phyloP scores from a whole-genome alignment of 2,888 invertebrate genomes.

The Harpalus rufipes region DNA sequence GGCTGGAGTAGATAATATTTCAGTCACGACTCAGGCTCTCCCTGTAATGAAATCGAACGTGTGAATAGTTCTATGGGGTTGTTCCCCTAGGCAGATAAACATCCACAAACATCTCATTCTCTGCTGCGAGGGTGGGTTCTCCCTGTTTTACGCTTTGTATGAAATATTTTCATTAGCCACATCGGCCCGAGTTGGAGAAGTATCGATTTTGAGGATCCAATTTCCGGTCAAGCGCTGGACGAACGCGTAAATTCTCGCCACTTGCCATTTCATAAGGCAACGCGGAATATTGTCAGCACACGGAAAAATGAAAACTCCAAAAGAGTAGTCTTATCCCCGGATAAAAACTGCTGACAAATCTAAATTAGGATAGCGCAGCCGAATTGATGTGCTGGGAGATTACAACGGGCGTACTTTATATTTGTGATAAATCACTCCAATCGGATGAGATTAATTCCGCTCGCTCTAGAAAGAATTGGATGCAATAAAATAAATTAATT shows the following conservation, averaged over 20 bases:
- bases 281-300: conserved; percentile 22
- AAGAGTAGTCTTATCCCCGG: not conserved
- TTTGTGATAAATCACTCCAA: not conserved
- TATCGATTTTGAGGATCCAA: conserved; percentile 55
- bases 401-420: not conserved
- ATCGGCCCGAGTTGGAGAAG: conserved; percentile 16
- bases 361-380: conserved; percentile 1
- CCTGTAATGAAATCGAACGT: conserved; percentile 41
- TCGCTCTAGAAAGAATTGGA: not conserved
- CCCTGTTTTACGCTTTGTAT: conserved; percentile 52
- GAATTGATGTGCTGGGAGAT: conserved; percentile 13
- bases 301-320: conserved; percentile 1
- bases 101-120: conserved; percentile 6
- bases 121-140: not conserved
- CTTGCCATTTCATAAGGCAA: conserved; percentile 17
- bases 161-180: conserved; percentile 48
- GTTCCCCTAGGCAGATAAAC: conserved; percentile 39
- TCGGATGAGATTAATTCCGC: not conserved
- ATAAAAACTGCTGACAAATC: conserved; percentile 39
- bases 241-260: conserved; percentile 38
- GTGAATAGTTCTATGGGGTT: conserved; percentile 51
- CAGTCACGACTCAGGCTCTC: not conserved
- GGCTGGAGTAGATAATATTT: conserved; percentile 3
- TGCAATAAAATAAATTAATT: too few species aligned
- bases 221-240: conserved; percentile 38